Base-by-base conservation (phyloP, 2,113 vertebrate genomes). In the Thalassarche chlororhynchos region DNA sequence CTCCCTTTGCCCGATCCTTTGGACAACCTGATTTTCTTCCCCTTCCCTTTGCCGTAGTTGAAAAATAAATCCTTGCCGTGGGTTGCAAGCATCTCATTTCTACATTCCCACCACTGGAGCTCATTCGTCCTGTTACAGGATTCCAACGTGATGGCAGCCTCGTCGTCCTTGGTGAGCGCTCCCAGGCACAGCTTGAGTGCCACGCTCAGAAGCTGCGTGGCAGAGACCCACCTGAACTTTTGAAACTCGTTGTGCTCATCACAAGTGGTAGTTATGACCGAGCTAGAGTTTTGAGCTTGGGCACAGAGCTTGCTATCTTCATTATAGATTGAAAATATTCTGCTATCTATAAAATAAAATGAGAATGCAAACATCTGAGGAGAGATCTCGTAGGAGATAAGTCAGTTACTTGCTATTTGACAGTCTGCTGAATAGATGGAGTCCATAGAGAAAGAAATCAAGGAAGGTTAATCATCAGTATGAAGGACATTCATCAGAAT, bases 41-140 rank as follows among this genome's bases (percentile, higher is more conserved):
- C 99, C 10, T 98, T 98, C 32, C 42, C 96, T 70, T 99, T 99
- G 21, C 99, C 99, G 71, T 99, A 99, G 96, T 98, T 99, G 71
- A 99, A 97, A 97, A 98, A 98, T 24, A 99, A 96, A 26, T 98
- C 98, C 80, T 98, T 97, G 84, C 98, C 97, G 8, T 97, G 95
- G 24, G 99, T 97, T 28, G 98, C 99, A 61, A 99, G 98, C 0
- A 98, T 99, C 5, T 99, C 98, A 10, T 99, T 99, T 95, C 98
- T 99, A 85, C 99, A 99, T 66, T 99, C 98, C 99, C 99, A 99
- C 44, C 98, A 98, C 91, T 99, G 99, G 29, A 99, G 95, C 8
- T 97, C 76, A 9, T 91, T 99, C 1, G 84, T 98, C 13, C 98
- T 98, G 55, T 99, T 98, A 24, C 99, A 99, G 47, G 98, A 82